Conservation (phyloP, 2,113 vertebrate species). For the Sinocyclocheilus anophthalmus region DNA sequence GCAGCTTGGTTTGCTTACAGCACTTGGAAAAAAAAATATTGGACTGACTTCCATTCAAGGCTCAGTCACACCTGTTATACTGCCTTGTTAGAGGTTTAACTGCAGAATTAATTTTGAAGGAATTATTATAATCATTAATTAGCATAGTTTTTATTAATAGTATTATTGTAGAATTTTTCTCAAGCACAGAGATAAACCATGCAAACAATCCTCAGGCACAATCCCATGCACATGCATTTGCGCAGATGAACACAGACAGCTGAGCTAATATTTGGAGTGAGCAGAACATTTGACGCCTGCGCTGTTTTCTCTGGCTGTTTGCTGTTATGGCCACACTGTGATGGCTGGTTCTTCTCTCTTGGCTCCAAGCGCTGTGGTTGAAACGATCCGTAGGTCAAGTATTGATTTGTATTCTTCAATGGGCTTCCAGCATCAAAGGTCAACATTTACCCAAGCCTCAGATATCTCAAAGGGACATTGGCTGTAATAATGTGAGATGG, state of each 20-base stretch:
- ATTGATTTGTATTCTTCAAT: slow-evolving; percentile 38
- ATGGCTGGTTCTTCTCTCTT: neutral
- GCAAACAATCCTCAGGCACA: neutral
- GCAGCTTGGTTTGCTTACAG: slow-evolving; percentile 60
- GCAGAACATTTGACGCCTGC: slow-evolving; percentile 56
- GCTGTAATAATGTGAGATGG: slow-evolving; percentile 13
- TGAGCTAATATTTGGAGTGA: slow-evolving; percentile 76
- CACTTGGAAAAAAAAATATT: slow-evolving; percentile 30
- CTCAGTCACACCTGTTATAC: slow-evolving; percentile 26
- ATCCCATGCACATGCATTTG: slow-evolving; percentile 27
- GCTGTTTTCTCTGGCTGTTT: slow-evolving; percentile 14
- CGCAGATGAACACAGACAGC: slow-evolving; percentile 67
- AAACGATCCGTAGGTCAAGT: slow-evolving; percentile 29
- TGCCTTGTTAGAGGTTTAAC: slow-evolving; percentile 10
- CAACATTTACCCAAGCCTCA: slow-evolving; percentile 16
- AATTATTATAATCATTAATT: neutral
- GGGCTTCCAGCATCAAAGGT: slow-evolving; percentile 23
- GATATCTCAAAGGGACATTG: neutral
- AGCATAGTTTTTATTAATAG: slow-evolving; percentile 7
- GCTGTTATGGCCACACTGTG: slow-evolving; percentile 14
- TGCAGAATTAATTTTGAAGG: neutral
- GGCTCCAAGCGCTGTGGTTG: neutral
- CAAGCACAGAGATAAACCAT: neutral
- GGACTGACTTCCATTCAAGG: slow-evolving; percentile 22
- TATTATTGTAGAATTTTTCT: neutral